Conservation (phyloP, 2,888 invertebrate species). For the Lordiphosa fenestrarum region DNA sequence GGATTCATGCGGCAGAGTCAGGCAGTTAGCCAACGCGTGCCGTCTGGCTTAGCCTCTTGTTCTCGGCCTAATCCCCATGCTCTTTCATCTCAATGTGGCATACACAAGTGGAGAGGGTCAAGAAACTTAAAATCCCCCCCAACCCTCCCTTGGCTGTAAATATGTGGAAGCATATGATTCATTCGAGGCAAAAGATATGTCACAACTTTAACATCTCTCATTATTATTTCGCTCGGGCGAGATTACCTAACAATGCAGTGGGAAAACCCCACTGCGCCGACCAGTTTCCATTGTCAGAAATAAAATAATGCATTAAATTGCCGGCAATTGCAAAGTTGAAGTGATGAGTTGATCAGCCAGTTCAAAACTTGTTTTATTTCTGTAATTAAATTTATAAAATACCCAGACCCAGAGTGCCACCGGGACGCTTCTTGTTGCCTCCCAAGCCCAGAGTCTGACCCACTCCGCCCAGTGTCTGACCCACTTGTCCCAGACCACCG, state of each 20-base stretch:
- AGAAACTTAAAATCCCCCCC: conserved; percentile 61
- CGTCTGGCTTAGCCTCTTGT: conserved; percentile 9
- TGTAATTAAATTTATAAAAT: conserved; percentile 29
- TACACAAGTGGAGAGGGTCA: conserved; percentile 18
- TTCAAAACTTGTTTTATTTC: background rate
- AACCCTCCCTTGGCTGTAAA: conserved; percentile 46
- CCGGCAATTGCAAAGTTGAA: too few species aligned
- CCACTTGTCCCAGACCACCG: conserved; percentile 48
- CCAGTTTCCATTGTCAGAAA: conserved; percentile 44
- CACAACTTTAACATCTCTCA: conserved; percentile 41
- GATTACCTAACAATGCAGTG: conserved; percentile 28
- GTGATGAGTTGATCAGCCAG: too few species aligned
- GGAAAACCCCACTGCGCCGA: conserved; percentile 53
- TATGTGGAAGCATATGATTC: conserved; percentile 63
- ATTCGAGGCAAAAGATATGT: conserved; percentile 45
- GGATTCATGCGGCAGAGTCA: conserved; percentile 64
- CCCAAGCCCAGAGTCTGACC: conserved; percentile 28
- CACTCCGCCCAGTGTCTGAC: conserved; percentile 36
- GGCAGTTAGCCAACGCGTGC: conserved; percentile 46
- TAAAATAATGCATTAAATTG: too few species aligned
- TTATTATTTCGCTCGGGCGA: conserved; percentile 56
- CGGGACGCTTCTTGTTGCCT: conserved; percentile 31
- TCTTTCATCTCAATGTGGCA: background rate
- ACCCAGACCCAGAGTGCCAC: conserved; percentile 49
- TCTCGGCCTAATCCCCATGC: conserved; percentile 48